Evolutionary conservation across 2,113 vertebrate species (phyloP), one percentile per base, ranked within the genome.

Genomic region (Paramormyrops kingsleyae): DNA sequence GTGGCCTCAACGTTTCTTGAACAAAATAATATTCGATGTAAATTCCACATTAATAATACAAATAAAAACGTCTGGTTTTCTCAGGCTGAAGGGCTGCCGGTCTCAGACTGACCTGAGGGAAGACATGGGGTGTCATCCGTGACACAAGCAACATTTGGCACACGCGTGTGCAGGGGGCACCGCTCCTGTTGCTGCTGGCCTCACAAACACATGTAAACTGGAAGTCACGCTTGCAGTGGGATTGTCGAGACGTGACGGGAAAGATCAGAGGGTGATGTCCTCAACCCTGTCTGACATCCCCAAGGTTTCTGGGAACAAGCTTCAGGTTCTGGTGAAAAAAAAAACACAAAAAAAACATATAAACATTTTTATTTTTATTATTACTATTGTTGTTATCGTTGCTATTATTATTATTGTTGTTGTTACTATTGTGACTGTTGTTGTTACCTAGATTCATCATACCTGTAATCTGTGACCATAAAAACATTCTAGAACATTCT

Each of bases 161-260:
- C 44, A 86, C 83, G 9, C n/a, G 19, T 88, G 42, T 77, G 66
- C 27, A 15, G 44, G 49, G 42, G 59, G 66, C 42, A 50, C 12
- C 1, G 6, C 66, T 77, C 21, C 62, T 35, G 27, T 31, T 27
- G 88, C 9, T 49, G 88, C 62, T 50, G 44, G 44, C 47, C 88
- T 74, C 46, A 24, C 35, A 62, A 88, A 88, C 66, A 88, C 62
- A 49, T 88, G 83, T 86, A 49, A 27, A 27, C 24, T 50, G 83
- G 44, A 49, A 27, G 88, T 74, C 66, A 46, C 50, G 31, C 47
- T 17, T 80, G 70, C 70, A 12, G 70, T 89, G 88, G 27, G 44
- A 52, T 83, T 52, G 70, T 83, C 21, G 66, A 89, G 77, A 80
- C 47, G 27, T 89, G 44, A 52, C 88, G 35, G 44, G 83, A 86